phyloP scores from a whole-genome alignment of 2,113 vertebrate genomes.

The Sylvilagus bachmani region DNA sequence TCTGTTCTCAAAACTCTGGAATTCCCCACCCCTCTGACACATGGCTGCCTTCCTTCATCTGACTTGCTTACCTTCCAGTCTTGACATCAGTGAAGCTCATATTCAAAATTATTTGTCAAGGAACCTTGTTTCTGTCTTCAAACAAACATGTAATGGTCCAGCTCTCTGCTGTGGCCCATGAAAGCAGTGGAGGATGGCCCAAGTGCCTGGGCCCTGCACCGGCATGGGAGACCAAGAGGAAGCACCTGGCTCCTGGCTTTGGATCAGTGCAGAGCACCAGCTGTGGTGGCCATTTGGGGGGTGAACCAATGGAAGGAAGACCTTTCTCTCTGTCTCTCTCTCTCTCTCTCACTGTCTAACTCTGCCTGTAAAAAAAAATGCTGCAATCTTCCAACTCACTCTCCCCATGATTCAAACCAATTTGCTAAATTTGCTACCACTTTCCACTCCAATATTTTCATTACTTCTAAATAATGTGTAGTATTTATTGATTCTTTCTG shows the following conservation, averaged over 20 bases:
- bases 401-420: neutral
- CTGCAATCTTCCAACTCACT: neutral
- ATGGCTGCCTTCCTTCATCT: neutral
- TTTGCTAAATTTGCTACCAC: neutral
- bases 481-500: neutral
- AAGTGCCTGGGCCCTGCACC: too few relatives aligned
- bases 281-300: too few relatives aligned
- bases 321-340: too few relatives aligned
- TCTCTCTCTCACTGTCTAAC: too few relatives aligned
- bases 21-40: neutral
- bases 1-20: neutral
- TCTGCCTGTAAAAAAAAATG: neutral
- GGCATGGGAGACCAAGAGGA: too few relatives aligned
- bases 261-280: too few relatives aligned
- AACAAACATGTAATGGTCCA: too few relatives aligned
- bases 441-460: neutral
- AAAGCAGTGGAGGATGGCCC: too few relatives aligned
- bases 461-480: neutral
- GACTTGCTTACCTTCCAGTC: neutral
- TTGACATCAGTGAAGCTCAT: neutral
- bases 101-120: neutral
- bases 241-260: too few relatives aligned
- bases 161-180: too few relatives aligned
- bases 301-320: too few relatives aligned
- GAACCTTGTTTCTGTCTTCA: too few relatives aligned